phyloP scores from a whole-genome alignment of 2,888 invertebrate genomes.

The Aquatica leii region DNA sequence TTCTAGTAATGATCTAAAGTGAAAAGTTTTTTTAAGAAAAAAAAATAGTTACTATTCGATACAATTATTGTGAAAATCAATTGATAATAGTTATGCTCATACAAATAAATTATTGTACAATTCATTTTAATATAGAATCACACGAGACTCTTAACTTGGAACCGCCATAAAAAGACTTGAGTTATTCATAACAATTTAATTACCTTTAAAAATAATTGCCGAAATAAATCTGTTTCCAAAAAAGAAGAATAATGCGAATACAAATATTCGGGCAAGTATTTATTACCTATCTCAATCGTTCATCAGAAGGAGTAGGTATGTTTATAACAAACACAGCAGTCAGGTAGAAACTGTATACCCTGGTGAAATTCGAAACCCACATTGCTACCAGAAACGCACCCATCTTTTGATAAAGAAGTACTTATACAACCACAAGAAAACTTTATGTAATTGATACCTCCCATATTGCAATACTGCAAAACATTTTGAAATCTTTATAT shows the following conservation, averaged over 20 bases:
- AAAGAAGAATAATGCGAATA: slow-evolving; percentile 17
- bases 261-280: slow-evolving; percentile 32
- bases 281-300: slow-evolving; percentile 32
- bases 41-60: no score
- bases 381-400: slow-evolving; percentile 43
- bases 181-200: no score
- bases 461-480: slow-evolving; percentile 22
- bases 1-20: no score
- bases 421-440: slow-evolving; percentile 25
- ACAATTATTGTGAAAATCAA: no score
- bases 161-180: no score
- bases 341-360: slow-evolving; percentile 39
- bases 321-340: slow-evolving; percentile 27
- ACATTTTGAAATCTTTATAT: slow-evolving; percentile 27
- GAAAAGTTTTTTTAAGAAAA: no score
- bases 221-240: no score
- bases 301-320: slow-evolving; percentile 35
- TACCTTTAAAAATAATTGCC: no score
- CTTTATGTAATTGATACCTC: slow-evolving; percentile 39
- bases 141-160: no score
- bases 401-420: slow-evolving; percentile 36
- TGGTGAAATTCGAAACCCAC: slow-evolving; percentile 41
- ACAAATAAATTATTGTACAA: no score
- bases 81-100: no score
- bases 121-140: no score